Conservation (phyloP, 1,140 invertebrate genomes). For the Anthonomus grandis region DNA sequence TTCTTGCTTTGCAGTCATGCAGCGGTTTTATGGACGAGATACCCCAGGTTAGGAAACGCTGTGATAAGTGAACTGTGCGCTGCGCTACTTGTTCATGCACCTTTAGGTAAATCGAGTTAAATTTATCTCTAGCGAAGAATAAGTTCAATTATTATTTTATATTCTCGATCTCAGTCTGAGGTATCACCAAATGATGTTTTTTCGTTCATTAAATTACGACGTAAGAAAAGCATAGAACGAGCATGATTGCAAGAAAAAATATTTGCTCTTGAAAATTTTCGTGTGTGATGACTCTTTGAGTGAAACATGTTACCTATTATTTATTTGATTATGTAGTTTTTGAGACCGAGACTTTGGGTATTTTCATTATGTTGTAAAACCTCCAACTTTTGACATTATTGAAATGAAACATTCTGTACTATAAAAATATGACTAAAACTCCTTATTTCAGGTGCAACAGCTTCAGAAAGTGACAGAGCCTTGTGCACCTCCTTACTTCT, state of each 20-base stretch:
- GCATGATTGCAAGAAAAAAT: too few species aligned
- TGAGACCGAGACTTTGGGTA: too few species aligned
- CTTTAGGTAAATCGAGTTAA: constrained; percentile 21
- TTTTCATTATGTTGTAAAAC: too few species aligned
- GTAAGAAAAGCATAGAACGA: too few species aligned
- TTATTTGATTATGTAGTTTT: too few species aligned
- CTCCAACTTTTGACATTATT: too few species aligned
- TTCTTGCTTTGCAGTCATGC: constrained; percentile 79
- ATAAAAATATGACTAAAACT: neutral
- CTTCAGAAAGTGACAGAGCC: constrained; percentile 63
- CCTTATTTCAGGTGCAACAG: constrained; percentile 24
- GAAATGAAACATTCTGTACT: neutral
- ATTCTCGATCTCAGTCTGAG: neutral
- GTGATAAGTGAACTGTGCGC: constrained; percentile 58
- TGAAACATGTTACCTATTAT: too few species aligned
- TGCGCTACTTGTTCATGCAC: constrained; percentile 50
- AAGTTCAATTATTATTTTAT: neutral
- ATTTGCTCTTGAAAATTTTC: too few species aligned
- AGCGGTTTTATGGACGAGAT: constrained; percentile 66
- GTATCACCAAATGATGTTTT: too few species aligned
- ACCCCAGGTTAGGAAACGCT: constrained; percentile 73
- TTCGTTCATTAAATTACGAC: too few species aligned
- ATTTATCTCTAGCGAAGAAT: neutral
- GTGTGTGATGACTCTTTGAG: too few species aligned
- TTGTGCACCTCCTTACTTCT: constrained; percentile 82